These are phyloP conservation scores for Drosophila carrolli DNA, from an alignment of 1,140 invertebrate genomes.

Conservation along the genomic window DNA sequence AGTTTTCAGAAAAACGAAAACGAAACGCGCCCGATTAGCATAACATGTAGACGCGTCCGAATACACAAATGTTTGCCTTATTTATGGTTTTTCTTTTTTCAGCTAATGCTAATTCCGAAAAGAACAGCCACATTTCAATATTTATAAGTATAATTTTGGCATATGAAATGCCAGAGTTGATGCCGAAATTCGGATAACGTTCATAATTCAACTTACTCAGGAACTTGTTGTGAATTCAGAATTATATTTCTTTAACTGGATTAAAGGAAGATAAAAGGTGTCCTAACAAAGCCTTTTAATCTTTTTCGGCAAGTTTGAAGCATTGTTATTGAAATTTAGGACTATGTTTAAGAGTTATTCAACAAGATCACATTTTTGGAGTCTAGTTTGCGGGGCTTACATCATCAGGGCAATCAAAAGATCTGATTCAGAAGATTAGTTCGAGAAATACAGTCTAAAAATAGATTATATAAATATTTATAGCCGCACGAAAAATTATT, in stretches of 20 bases:
- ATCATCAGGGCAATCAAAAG: background rate
- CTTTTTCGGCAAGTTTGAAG: slow-evolving; percentile 4
- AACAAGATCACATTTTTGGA: slow-evolving; percentile 14
- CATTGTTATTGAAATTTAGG: slow-evolving; percentile 1
- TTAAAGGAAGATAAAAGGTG: slow-evolving; percentile 10
- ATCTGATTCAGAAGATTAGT: too few relatives aligned
- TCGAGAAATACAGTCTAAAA: too few relatives aligned
- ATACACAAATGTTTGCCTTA: slow-evolving; percentile 52
- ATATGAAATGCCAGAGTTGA: slow-evolving; percentile 75
- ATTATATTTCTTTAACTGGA: slow-evolving; percentile 24
- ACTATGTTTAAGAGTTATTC: background rate
- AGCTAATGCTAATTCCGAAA: slow-evolving; percentile 47
- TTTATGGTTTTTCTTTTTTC: slow-evolving; percentile 71
- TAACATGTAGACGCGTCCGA: slow-evolving; percentile 59
- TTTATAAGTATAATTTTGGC: slow-evolving; percentile 67
- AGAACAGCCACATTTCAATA: slow-evolving; percentile 62
- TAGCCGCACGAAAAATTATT: too few relatives aligned
- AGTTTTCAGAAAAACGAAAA: slow-evolving; percentile 57
- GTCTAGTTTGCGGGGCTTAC: slow-evolving; percentile 39
- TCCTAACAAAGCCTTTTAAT: slow-evolving; percentile 17
- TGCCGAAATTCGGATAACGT: slow-evolving; percentile 29
- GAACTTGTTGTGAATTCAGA: slow-evolving; percentile 46
- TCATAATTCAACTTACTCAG: slow-evolving; percentile 30
- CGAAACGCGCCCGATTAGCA: slow-evolving; percentile 54
- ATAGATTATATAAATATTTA: too few relatives aligned